Evolutionary conservation across 2,113 vertebrate species (phyloP).

Genomic region (Serinus canaria): DNA sequence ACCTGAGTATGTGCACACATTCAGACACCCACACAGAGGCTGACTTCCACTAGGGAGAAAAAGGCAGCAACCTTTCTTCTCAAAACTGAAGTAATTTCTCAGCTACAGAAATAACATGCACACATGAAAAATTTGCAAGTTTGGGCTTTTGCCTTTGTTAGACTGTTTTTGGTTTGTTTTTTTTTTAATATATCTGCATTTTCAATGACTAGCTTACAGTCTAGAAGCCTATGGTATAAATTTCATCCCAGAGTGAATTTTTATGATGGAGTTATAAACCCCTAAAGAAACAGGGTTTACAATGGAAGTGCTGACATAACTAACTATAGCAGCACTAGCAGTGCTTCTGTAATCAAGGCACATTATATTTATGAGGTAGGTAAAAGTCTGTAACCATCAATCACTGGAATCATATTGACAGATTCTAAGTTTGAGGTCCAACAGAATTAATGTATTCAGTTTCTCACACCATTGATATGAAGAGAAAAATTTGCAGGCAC

Average conservation of each 20-base stretch:
- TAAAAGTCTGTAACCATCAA: conserved; percentile 77
- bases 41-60: neutral
- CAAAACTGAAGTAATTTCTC: neutral
- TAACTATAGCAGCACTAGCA: conserved; percentile 68
- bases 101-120: neutral
- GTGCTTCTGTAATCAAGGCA: conserved; percentile 70
- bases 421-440: conserved; percentile 70
- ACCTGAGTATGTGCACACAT: neutral
- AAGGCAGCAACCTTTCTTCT: neutral
- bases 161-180: neutral
- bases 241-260: conserved; percentile 74
- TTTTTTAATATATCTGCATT: conserved; percentile 3
- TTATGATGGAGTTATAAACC: conserved; percentile 75
- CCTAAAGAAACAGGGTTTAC: conserved; percentile 71
- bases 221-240: conserved; percentile 54
- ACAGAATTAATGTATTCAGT: conserved; percentile 64
- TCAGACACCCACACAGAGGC: neutral
- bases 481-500: conserved; percentile 35
- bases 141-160: neutral
- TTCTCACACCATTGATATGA: conserved; percentile 62
- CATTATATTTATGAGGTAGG: conserved; percentile 79
- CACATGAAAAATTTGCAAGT: neutral
- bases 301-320: conserved; percentile 77
- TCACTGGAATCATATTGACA: conserved; percentile 73
- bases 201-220: conserved; percentile 39